Base-by-base conservation (phyloP, 1,140 invertebrate genomes). In the Harlomillsia oculata region DNA sequence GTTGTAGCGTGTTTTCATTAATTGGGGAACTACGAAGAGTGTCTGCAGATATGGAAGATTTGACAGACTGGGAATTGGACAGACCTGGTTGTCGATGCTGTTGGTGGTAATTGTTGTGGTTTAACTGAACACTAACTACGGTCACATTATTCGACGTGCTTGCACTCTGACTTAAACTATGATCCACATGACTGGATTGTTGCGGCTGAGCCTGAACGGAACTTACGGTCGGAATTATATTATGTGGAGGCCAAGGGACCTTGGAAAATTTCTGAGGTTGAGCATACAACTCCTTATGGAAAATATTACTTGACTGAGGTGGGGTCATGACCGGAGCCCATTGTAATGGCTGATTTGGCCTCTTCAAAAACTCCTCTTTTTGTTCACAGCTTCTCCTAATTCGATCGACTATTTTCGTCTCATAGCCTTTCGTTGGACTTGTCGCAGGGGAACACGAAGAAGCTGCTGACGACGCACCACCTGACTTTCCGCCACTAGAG, bases 281-380 rank as follows among this genome's bases (percentile, higher is more conserved):
- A 5, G 82, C 79, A 65, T 87, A 85, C 66, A 86, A 86, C 66
- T 87, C 84, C 44, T 77, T 54, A 79, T 66, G 78, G 52, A 80
- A 21, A 72, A 67, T 51, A 72, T 71, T 54, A 69, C 66, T 49
- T 67, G 69, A 57, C 60, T 67, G 72, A 68, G 25, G 52, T 5
- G 49, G 67, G n/a, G 37, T 60, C 30, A 50, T 37, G 14, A 43
- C 48, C 13, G 53, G 51, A 45, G 75, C 72, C 77, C 75, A 80
- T 18, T 78, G 77, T 36, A 80, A 78, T 41, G 80, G 78, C 63
- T 81, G 77, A 63, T 77, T 80, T 2, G 85, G 85, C 51, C 84
- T 75, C 63, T 80, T 78, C 28, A 91, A 72, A 69, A 91, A 91
- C 63, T 89, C 87, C 70, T 89, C 86, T 67, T 90, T 91, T 66